phyloP scores from a whole-genome alignment of 1,140 invertebrate genomes.

The Pararge aegeria region DNA sequence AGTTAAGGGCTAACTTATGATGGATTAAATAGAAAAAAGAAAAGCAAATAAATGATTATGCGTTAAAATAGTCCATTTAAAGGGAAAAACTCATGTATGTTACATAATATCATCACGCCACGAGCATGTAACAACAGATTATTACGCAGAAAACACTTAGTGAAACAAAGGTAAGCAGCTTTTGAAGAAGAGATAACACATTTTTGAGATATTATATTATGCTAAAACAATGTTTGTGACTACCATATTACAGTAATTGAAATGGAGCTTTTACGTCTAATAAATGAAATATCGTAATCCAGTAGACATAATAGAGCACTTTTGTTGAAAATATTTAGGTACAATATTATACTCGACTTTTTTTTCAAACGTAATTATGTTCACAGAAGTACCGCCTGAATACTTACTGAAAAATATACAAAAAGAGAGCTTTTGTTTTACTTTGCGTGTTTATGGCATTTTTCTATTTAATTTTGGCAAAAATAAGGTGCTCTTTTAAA shows the following conservation, averaged over 20 bases:
- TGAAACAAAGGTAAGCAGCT: conserved; percentile 25
- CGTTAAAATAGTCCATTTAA: too few species aligned
- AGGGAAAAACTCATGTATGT: too few species aligned
- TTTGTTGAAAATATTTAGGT: neutral
- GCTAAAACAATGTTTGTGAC: conserved; percentile 10
- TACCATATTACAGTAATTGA: conserved; percentile 17
- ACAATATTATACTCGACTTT: neutral
- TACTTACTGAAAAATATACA: too few species aligned
- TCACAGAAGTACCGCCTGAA: too few species aligned
- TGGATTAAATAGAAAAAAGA: too few species aligned
- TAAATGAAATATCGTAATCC: conserved; percentile 8
- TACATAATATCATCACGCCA: too few species aligned
- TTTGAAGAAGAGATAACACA: conserved; percentile 30
- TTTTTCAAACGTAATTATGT: neutral
- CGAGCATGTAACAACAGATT: neutral
- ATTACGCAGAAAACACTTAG: conserved; percentile 29
- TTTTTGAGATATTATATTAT: conserved; percentile 14
- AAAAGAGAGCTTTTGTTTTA: too few species aligned
- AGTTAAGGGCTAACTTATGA: too few species aligned
- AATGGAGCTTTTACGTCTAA: conserved; percentile 10
- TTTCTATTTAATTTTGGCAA: too few species aligned
- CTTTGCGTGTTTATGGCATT: too few species aligned
- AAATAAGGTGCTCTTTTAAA: too few species aligned
- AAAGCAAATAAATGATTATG: too few species aligned
- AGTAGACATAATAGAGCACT: neutral